Base-by-base conservation (phyloP, 2,113 vertebrate species). In the Tragelaphus imberbis region DNA sequence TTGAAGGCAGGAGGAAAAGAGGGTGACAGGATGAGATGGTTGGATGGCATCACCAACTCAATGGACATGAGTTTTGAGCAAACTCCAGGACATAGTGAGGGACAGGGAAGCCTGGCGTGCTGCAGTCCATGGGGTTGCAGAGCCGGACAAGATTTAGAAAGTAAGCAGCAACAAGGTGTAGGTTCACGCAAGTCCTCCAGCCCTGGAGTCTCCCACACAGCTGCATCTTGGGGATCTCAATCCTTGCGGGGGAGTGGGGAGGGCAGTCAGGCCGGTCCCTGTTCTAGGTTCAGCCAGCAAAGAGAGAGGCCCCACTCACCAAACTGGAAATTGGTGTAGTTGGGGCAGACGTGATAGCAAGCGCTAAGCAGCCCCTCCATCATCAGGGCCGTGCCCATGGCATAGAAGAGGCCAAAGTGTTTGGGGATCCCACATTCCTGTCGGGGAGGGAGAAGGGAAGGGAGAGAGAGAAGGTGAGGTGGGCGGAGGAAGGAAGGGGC, bases 291-390 rank as follows among this genome's bases (percentile, higher is more conserved):
- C 30, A 40, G 65, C 25, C 56, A 30, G 36, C n/a, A 12, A n/a
- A 56, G 27, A 53, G 23, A 33, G 49, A 40, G 36, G 44, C 21
- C 15, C 47, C 25, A 90, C 99, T 98, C 97, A 99, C 99, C 99
- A 0, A 99, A 99, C 99, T 99, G 99, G 98, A 99, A 99, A 98
- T 99, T 99, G 97, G 99, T 99, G 96, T 99, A 99, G 98, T 99
- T 99, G 82, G 99, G 99, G 98, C 99, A 99, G 95, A 99, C 99
- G 1, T 99, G 99, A 98, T 99, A 99, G 98, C 99, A 99, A 94
- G 99, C 99, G 12, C 99, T 99, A 65, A 99, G 99, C 47, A 99
- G 98, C 10, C 99, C 99, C 97, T 99, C 99, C 99, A 99, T 99
- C 99, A 99, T 99, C 44, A 99, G 99, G 1, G 99, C 99, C 0